Conservation (phyloP, 2,888 invertebrate genomes). For the Drosophila prostipennis region DNA sequence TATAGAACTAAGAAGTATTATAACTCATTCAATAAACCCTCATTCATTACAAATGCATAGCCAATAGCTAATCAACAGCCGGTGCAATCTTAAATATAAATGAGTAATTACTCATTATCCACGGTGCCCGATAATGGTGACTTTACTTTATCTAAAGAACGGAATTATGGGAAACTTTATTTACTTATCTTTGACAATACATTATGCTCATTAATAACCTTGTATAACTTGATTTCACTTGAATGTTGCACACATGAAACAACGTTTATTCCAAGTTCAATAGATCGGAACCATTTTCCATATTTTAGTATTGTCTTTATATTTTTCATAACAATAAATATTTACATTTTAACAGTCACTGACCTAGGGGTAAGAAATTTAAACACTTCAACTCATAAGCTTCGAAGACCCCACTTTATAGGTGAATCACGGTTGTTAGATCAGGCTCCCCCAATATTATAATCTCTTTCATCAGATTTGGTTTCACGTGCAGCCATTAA, state of each 20-base stretch:
- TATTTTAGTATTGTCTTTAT: not conserved
- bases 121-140: constrained; percentile 12
- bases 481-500: constrained; percentile 11
- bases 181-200: constrained; percentile 7
- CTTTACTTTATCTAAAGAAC: constrained; percentile 19
- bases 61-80: not conserved
- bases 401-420: not conserved
- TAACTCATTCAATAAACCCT: not conserved
- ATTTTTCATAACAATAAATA: not conserved
- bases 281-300: not conserved
- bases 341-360: constrained; percentile 1
- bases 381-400: not conserved
- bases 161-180: not conserved
- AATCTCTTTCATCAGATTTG: not conserved
- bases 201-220: constrained; percentile 1
- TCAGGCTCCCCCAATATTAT: not conserved
- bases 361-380: constrained; percentile 2
- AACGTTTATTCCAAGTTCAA: not conserved
- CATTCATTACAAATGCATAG: not conserved
- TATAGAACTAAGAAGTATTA: not conserved
- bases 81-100: not conserved
- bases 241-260: not conserved
- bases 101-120: not conserved
- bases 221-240: not conserved
- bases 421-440: not conserved